Evolutionary conservation across 2,888 invertebrate species (phyloP).

Genomic region (Subacronicta megacephala): DNA sequence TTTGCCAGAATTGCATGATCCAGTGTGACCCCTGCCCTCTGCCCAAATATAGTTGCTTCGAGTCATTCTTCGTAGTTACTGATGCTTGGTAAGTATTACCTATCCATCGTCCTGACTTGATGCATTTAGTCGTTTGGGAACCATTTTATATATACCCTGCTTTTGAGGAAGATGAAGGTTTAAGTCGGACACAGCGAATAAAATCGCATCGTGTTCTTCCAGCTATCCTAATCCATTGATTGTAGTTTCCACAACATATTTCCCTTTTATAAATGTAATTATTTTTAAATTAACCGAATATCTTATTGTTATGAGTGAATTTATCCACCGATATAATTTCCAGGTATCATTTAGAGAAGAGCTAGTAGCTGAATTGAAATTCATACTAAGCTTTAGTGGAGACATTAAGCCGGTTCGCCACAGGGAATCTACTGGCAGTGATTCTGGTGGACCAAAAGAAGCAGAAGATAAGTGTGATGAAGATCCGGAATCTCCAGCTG

Average conservation of each 20-base stretch:
- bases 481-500: constrained; percentile 66
- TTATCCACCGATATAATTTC: constrained; percentile 37
- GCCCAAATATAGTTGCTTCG: constrained; percentile 45
- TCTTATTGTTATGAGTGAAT: neutral
- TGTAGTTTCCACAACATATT: too few relatives aligned
- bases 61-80: constrained; percentile 27
- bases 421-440: constrained; percentile 75
- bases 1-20: constrained; percentile 71
- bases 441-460: constrained; percentile 72
- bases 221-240: too few relatives aligned
- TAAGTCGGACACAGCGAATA: too few relatives aligned
- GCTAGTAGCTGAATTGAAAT: constrained; percentile 92
- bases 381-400: constrained; percentile 92
- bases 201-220: too few relatives aligned
- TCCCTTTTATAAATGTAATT: too few relatives aligned
- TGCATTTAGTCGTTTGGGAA: constrained; percentile 1
- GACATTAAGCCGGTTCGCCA: constrained; percentile 92
- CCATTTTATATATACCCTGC: neutral
- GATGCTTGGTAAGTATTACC: constrained; percentile 37
- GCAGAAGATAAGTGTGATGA: constrained; percentile 64
- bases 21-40: constrained; percentile 60
- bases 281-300: neutral
- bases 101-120: constrained; percentile 1
- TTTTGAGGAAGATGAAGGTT: too few relatives aligned
- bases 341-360: constrained; percentile 92